Evolutionary conservation across 2,797 vertebrate genomes (phyloP).

Genomic region (Meda fulgida): DNA sequence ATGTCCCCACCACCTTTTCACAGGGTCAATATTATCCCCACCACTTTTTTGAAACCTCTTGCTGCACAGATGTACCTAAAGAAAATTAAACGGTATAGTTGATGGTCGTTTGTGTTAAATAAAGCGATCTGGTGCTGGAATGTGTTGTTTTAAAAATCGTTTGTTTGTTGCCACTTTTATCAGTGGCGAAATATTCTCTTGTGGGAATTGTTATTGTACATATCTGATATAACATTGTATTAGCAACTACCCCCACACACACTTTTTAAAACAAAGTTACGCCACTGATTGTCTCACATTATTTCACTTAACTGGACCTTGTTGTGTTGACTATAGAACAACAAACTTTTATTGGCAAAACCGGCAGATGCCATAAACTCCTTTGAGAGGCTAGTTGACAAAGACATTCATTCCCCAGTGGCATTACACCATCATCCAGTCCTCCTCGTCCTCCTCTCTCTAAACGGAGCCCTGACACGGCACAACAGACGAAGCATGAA

Average conservation of each 20-base stretch:
- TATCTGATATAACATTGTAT: neutral
- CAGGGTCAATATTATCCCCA: too few relatives aligned
- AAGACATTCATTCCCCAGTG: constrained; percentile 23
- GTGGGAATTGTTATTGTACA: neutral
- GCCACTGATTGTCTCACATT: neutral
- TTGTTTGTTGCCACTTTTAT: neutral
- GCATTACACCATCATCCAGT: constrained; percentile 21
- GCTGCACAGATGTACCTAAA: neutral
- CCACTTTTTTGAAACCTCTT: neutral
- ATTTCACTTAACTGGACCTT: neutral
- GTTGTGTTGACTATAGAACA: neutral
- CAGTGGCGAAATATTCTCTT: neutral
- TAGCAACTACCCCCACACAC: neutral
- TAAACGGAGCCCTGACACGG: constrained; percentile 30
- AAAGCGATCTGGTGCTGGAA: neutral
- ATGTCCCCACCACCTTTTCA: neutral
- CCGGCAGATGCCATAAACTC: neutral
- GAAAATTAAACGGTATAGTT: neutral
- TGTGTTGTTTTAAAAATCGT: neutral
- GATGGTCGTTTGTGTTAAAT: neutral
- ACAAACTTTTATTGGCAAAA: constrained; percentile 9
- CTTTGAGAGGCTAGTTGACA: constrained; percentile 36
- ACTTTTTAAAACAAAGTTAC: neutral
- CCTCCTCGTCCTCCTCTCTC: constrained; percentile 19
- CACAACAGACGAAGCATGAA: constrained; percentile 52